These are phyloP conservation scores for Trichonephila clavata DNA, from an alignment of 1,140 invertebrate species.

Conservation along the genomic window DNA sequence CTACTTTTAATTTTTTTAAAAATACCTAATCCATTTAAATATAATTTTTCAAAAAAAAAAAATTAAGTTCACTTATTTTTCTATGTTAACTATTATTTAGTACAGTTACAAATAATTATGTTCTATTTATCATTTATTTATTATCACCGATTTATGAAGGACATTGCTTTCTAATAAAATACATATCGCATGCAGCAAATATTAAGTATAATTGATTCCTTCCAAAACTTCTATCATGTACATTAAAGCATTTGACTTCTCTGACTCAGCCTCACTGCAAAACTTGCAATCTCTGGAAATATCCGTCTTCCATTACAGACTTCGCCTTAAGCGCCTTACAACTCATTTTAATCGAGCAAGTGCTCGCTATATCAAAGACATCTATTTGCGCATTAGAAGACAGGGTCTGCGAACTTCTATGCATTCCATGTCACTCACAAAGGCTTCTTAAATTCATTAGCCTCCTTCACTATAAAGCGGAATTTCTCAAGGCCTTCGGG, in stretches of 20 bases:
- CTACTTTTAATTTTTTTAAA: too few species aligned
- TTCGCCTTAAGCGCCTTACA: not conserved
- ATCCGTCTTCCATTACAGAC: not conserved
- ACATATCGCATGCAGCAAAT: too few species aligned
- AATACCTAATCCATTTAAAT: too few species aligned
- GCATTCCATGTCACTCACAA: conserved; percentile 17
- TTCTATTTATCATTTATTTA: too few species aligned
- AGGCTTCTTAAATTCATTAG: conserved; percentile 41
- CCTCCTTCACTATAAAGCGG: not conserved
- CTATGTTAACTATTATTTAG: too few species aligned
- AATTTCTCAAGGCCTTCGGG: conserved; percentile 14
- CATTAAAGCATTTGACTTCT: not conserved
- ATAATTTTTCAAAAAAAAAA: too few species aligned
- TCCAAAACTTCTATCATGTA: too few species aligned
- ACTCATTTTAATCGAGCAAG: not conserved
- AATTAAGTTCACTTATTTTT: too few species aligned
- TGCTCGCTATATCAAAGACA: not conserved
- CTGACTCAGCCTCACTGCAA: not conserved
- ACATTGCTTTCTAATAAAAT: too few species aligned
- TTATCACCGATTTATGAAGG: too few species aligned
- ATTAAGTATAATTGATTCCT: too few species aligned
- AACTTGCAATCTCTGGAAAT: not conserved
- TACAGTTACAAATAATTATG: too few species aligned
- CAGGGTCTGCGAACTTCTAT: not conserved
- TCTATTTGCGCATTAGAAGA: not conserved